These are phyloP conservation scores for Trissolcus brochymenae DNA, from an alignment of 2,888 invertebrate species.

Conservation along the genomic window DNA sequence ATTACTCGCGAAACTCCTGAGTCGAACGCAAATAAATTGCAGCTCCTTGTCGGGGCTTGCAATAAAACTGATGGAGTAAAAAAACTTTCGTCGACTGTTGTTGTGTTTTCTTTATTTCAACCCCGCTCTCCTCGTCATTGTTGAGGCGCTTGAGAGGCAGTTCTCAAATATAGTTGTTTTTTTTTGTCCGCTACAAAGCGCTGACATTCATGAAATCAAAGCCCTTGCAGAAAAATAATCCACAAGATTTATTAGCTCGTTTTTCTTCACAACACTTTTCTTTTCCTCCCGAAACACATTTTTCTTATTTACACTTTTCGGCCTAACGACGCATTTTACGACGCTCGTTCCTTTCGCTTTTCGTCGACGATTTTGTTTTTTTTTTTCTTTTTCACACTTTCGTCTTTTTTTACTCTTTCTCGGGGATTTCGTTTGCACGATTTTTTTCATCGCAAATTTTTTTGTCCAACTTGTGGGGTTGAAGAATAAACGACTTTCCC, in stretches of 20 bases:
- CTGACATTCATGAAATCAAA: conserved; percentile 38
- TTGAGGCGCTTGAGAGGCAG: neutral
- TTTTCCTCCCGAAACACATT: conserved; percentile 15
- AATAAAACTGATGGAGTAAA: neutral
- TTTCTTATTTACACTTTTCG: conserved; percentile 37
- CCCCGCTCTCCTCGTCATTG: neutral
- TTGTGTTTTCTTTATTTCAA: too few relatives aligned
- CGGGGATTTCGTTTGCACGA: neutral
- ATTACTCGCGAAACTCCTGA: conserved; percentile 4
- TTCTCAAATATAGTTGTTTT: neutral
- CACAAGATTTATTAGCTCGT: conserved; percentile 41
- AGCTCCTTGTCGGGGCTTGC: neutral
- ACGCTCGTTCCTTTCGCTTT: conserved; percentile 3
- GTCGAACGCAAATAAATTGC: conserved; percentile 15
- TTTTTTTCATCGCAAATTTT: neutral
- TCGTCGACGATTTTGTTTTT: neutral
- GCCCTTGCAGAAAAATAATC: conserved; percentile 33
- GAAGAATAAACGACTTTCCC: neutral
- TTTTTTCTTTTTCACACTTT: neutral
- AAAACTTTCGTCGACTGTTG: too few relatives aligned
- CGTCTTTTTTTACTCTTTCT: neutral
- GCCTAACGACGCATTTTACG: conserved; percentile 26
- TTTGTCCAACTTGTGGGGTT: neutral
- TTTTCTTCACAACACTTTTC: conserved; percentile 36
- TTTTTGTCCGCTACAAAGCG: conserved; percentile 8